phyloP scores from a whole-genome alignment of 2,888 invertebrate genomes.

The Myopa tessellatipennis region DNA sequence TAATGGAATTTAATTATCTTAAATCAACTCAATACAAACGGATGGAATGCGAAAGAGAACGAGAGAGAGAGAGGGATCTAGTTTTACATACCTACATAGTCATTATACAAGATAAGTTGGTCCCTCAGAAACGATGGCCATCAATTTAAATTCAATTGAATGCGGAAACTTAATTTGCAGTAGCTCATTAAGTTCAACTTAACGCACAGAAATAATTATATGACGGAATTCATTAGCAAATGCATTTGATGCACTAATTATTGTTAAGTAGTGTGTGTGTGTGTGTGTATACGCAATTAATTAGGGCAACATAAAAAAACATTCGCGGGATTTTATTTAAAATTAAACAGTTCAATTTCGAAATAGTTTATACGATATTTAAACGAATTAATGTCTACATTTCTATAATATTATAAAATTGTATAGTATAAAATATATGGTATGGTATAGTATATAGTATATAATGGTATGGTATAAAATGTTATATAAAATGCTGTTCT shows the following conservation, averaged over 20 bases:
- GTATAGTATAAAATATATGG: too few relatives aligned
- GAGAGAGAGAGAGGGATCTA: too few relatives aligned
- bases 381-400: too few relatives aligned
- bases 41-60: not conserved
- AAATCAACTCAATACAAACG: not conserved
- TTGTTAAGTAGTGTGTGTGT: not conserved
- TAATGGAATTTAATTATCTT: not conserved
- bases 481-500: too few relatives aligned
- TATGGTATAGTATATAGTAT: too few relatives aligned
- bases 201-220: slow-evolving; percentile 26
- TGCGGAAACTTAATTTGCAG: slow-evolving; percentile 28
- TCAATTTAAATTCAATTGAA: slow-evolving; percentile 9
- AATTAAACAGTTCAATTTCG: too few relatives aligned
- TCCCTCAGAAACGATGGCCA: not conserved
- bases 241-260: slow-evolving; percentile 25
- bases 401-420: too few relatives aligned
- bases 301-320: not conserved
- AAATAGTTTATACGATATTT: too few relatives aligned
- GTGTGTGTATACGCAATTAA: not conserved
- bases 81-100: too few relatives aligned
- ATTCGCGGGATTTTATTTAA: too few relatives aligned
- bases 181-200: slow-evolving; percentile 28
- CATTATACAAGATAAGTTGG: not conserved
- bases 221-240: slow-evolving; percentile 20
- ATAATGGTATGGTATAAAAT: too few relatives aligned